phyloP scores from a whole-genome alignment of 1,140 invertebrate species.

The Magallana ariakensis region DNA sequence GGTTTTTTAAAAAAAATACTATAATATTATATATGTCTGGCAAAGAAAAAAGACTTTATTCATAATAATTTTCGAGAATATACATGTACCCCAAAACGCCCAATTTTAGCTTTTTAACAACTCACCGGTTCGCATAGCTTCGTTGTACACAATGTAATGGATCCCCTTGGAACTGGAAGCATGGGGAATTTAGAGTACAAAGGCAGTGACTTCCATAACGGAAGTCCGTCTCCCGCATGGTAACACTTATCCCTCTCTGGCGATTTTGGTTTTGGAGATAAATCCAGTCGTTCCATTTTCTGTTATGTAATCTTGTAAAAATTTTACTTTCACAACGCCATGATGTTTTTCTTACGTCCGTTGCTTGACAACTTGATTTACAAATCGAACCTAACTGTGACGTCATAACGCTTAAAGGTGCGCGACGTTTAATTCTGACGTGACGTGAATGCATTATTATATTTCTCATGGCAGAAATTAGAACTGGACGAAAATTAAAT shows the following conservation, averaged over 20 bases:
- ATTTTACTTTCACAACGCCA: background rate
- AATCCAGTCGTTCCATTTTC: slow-evolving; percentile 45
- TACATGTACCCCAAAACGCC: too few relatives aligned
- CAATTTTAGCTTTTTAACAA: too few relatives aligned
- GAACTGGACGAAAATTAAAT: too few relatives aligned
- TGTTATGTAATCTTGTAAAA: background rate
- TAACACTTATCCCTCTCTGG: slow-evolving; percentile 51
- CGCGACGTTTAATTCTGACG: background rate
- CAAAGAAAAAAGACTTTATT: too few relatives aligned
- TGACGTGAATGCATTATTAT: too few relatives aligned
- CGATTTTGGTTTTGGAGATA: slow-evolving; percentile 40
- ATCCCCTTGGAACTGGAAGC: slow-evolving; percentile 59
- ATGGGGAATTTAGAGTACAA: slow-evolving; percentile 68
- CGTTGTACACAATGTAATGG: slow-evolving; percentile 66
- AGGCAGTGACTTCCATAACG: slow-evolving; percentile 62
- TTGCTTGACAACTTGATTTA: slow-evolving; percentile 1
- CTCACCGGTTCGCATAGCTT: slow-evolving; percentile 59
- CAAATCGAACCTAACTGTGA: background rate
- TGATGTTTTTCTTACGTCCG: background rate
- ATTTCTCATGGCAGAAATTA: too few relatives aligned
- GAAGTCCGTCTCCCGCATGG: slow-evolving; percentile 63
- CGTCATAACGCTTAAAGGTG: background rate
- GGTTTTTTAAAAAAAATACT: too few relatives aligned
- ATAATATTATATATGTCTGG: too few relatives aligned
- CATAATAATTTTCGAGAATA: too few relatives aligned